Conservation (phyloP, 2,888 invertebrate genomes). For the Hemithea aestivaria region DNA sequence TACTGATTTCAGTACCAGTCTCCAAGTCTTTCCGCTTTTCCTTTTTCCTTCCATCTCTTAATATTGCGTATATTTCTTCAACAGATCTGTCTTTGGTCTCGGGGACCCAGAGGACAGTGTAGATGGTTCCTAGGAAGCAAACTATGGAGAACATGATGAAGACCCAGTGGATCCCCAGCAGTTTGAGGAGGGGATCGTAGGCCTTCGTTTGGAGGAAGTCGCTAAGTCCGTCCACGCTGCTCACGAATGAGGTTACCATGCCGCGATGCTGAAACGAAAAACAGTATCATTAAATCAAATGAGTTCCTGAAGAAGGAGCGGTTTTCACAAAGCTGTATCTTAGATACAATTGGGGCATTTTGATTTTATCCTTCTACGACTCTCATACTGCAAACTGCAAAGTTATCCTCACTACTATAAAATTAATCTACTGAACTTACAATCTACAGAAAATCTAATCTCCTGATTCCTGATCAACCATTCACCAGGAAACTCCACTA, state of each 20-base stretch:
- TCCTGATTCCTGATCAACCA: no score
- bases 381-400: no score
- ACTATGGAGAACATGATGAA: conserved; percentile 68
- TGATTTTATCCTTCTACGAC: no score
- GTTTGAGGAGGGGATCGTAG: conserved; percentile 65
- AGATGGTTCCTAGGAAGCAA: conserved; percentile 65
- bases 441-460: no score
- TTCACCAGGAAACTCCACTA: no score
- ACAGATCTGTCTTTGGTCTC: conserved; percentile 66
- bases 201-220: conserved; percentile 72
- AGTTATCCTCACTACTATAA: no score
- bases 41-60: conserved; percentile 58
- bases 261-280: conserved; percentile 60
- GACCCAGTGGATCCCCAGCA: conserved; percentile 71
- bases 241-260: conserved; percentile 68
- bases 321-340: no score
- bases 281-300: background rate
- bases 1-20: conserved; percentile 53
- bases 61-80: conserved; percentile 63
- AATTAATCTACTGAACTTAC: no score
- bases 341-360: no score
- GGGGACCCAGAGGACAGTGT: conserved; percentile 68
- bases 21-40: conserved; percentile 63
- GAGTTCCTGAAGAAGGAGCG: no score
- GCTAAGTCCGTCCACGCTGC: conserved; percentile 62